These are phyloP conservation scores for Drosophila paracracens DNA, from an alignment of 2,888 invertebrate species.

Conservation along the genomic window DNA sequence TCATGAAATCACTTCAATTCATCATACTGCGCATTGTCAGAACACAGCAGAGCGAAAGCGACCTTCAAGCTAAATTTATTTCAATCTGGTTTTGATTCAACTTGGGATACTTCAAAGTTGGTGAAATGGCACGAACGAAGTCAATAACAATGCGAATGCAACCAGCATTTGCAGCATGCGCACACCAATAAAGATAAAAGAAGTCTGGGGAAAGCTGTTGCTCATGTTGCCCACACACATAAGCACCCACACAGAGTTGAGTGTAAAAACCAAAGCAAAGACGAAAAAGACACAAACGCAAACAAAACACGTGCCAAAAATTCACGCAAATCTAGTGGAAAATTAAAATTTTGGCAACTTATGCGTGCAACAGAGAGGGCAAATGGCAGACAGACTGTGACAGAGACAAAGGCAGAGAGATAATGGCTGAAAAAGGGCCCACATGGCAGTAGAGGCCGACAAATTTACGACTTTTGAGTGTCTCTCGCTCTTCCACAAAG, in stretches of 20 bases:
- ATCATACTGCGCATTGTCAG: slow-evolving; percentile 11
- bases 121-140: slow-evolving; percentile 8
- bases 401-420: slow-evolving; percentile 20
- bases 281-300: slow-evolving; percentile 10
- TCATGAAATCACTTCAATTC: not conserved
- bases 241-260: not conserved
- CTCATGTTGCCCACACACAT: slow-evolving; percentile 8
- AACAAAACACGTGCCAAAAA: slow-evolving; percentile 36
- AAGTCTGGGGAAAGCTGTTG: slow-evolving; percentile 22
- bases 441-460: not conserved
- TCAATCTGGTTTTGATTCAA: slow-evolving; percentile 22
- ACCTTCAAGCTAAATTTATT: not conserved
- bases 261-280: slow-evolving; percentile 32
- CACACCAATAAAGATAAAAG: slow-evolving; percentile 30
- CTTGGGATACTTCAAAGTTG: slow-evolving; percentile 7
- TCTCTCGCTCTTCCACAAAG: slow-evolving; percentile 28
- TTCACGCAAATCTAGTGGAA: slow-evolving; percentile 63
- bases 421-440: slow-evolving; percentile 9
- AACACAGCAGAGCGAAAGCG: not conserved
- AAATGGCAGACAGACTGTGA: slow-evolving; percentile 1
- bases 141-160: slow-evolving; percentile 11
- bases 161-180: slow-evolving; percentile 20
- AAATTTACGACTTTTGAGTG: slow-evolving; percentile 44
- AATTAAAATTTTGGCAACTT: slow-evolving; percentile 62
- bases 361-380: slow-evolving; percentile 19